Evolutionary conservation across 1,140 invertebrate species (phyloP), one percentile per base, ranked within the genome.

Genomic region (Drosophila serrata): DNA sequence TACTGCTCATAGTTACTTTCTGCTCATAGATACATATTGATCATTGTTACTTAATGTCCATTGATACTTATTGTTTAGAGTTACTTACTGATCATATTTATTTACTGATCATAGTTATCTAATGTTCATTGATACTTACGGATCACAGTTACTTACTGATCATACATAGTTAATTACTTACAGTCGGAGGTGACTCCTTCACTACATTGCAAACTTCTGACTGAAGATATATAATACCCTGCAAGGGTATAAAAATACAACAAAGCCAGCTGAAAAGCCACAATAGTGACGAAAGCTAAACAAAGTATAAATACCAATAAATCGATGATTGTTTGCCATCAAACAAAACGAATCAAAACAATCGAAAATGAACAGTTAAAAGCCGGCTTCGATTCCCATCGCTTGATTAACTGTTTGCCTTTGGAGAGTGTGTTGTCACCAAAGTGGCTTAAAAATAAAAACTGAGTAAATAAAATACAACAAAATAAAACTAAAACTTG

Each of bases 351-450:
- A 77, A 49, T 43, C 51, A 69, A 80, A 73, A 63, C 60, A 81
- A 72, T 69, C 62, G 49, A 78, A 78, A 85, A 86, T 70, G 56
- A 63, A 74, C 82, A 74, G 73, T 85, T 84, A 79, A 82, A 82
- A 70, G 49, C 49, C 49, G 51, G 51, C 51, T 55, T 55, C 51
- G 33, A 55, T 55, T 55, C 51, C 51, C 51, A 53, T n/a, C 27
- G 24, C 31, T 46, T 39, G 70, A 74, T 74, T 74, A 72, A 72
- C 68, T 74, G 46, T 61, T 53, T 51, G 15, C 27, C 35, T 13
- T 1, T 13, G 22, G 3, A 9, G 33, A 13, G 35, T 35, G 48
- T 64, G 70, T 65, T 70, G 67, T 75, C 70, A 75, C 73, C 70
- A 65, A 76, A 73, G 67, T 72, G 53, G 56, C 61, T 35, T 65